Conservation (phyloP, 2,797 vertebrate species). For the Centroberyx gerrardi region DNA sequence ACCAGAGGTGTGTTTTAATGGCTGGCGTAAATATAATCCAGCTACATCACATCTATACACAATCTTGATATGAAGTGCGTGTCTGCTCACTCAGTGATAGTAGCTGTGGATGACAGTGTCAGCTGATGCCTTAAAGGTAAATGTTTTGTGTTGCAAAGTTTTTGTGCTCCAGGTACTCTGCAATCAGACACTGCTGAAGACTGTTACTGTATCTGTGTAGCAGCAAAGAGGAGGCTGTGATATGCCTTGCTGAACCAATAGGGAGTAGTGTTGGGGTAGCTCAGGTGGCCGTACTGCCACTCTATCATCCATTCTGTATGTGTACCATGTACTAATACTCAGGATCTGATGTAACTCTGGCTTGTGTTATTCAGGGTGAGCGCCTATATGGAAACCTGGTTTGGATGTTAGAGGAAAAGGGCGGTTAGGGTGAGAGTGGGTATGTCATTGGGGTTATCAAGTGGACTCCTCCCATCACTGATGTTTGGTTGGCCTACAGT, state of each 20-base stretch:
- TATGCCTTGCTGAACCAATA: no score
- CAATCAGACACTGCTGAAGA: neutral
- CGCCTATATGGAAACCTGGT: no score
- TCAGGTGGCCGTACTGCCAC: no score
- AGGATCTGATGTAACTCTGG: no score
- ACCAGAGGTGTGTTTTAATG: constrained; percentile 2
- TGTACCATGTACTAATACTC: no score
- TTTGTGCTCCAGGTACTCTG: no score
- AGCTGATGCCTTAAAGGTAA: neutral
- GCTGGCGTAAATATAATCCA: constrained; percentile 10
- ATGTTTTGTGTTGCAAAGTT: neutral
- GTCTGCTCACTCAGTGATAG: neutral
- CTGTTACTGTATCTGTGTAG: neutral
- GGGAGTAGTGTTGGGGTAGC: no score
- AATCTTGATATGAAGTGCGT: neutral
- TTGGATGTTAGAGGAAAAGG: no score
- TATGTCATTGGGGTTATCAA: neutral
- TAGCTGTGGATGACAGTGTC: neutral
- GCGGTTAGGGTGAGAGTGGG: no score
- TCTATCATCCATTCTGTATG: no score
- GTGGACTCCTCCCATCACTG: neutral
- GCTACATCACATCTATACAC: neutral
- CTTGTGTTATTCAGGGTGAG: no score
- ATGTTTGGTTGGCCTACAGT: neutral
- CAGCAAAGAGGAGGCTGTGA: neutral